Conservation (phyloP, 2,797 vertebrate species). For the Hydrophis major region DNA sequence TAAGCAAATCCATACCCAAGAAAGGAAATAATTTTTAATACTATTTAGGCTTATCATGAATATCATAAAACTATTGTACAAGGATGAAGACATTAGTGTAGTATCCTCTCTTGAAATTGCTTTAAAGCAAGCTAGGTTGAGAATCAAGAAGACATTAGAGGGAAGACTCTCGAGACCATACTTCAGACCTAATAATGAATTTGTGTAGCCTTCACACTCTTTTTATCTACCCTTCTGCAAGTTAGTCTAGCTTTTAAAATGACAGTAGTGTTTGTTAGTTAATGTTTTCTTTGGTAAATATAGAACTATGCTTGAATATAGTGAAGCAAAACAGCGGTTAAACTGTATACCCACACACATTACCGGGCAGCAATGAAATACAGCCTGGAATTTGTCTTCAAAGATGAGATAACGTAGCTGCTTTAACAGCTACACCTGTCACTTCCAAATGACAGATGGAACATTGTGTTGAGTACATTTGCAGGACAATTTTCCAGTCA, state of each 20-base stretch:
- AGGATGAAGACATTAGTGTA: neutral
- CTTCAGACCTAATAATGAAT: neutral
- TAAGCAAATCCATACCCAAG: neutral
- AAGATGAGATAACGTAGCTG: slow-evolving; percentile 72
- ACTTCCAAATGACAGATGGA: slow-evolving; percentile 71
- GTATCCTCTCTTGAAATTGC: fast-evolving
- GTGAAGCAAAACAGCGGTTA: slow-evolving; percentile 62
- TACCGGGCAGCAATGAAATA: slow-evolving; percentile 68
- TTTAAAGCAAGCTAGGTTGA: neutral
- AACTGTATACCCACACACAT: slow-evolving; percentile 57
- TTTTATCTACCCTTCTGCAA: neutral
- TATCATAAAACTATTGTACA: neutral
- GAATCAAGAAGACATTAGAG: neutral
- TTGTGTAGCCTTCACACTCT: neutral
- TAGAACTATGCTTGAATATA: slow-evolving; percentile 56
- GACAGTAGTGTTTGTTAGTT: slow-evolving; percentile 17
- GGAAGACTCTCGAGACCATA: neutral
- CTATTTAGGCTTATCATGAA: neutral
- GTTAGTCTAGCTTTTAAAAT: fast-evolving
- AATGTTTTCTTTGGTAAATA: slow-evolving; percentile 34
- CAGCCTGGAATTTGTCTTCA: slow-evolving; percentile 71
- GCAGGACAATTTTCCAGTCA: slow-evolving; percentile 70
- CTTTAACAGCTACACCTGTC: slow-evolving; percentile 74
- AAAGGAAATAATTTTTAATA: neutral
- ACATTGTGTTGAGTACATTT: slow-evolving; percentile 70